A percentile compares a stretch with the other conserved stretches of the same genome.
Conservation (phyloP, 2,888 invertebrate species). For the Chelonus formosanus region DNA sequence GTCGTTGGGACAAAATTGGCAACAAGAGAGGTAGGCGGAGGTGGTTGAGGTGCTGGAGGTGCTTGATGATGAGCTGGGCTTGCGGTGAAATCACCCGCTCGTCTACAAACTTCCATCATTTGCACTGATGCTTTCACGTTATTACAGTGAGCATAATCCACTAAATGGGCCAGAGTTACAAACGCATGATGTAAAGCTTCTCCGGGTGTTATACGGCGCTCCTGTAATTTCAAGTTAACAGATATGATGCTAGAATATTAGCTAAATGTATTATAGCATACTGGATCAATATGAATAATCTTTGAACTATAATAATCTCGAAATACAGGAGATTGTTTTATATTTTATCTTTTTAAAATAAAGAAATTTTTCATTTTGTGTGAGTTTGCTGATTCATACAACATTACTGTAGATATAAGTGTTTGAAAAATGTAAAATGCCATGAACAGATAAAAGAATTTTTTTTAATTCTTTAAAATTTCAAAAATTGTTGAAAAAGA, state of each 20-base stretch:
- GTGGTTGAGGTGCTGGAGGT: constrained; percentile 64
- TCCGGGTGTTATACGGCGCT: constrained; percentile 92
- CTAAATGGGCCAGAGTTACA: constrained; percentile 90
- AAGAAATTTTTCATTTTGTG: no score
- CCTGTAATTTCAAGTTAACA: constrained; percentile 67
- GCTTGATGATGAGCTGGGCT: constrained; percentile 68
- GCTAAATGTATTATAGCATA: no score
- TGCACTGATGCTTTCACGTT: constrained; percentile 97
- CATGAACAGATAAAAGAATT: background rate
- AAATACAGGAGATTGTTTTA: no score
- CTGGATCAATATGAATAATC: no score
- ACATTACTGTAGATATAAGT: no score
- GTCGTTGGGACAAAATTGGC: constrained; percentile 81
- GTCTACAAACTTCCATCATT: constrained; percentile 89
- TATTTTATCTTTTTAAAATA: no score
- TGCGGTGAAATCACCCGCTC: constrained; percentile 66
- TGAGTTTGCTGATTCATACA: no score
- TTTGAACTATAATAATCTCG: no score
- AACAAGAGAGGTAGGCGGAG: constrained; percentile 72
- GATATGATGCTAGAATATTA: constrained; percentile 2
- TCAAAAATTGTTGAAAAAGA: no score
- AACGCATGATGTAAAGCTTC: constrained; percentile 96
- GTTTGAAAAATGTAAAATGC: no score
- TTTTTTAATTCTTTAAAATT: no score
- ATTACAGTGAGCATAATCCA: constrained; percentile 96